Evolutionary conservation across 2,888 invertebrate genomes (phyloP), one percentile per base, ranked within the genome.

Genomic region (Reticulitermes lucifugus): DNA sequence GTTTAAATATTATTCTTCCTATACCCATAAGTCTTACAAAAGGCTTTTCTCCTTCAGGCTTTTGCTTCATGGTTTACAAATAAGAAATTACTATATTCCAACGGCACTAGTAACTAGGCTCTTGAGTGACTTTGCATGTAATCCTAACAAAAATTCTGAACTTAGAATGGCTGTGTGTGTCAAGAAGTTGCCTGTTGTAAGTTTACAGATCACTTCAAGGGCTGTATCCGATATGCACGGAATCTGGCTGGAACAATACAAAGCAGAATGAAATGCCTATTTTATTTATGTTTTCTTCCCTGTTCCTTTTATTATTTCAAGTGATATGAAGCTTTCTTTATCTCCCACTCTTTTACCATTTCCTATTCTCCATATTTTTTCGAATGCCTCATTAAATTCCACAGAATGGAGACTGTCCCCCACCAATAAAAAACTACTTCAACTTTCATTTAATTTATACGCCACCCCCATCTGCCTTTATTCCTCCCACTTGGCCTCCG

Each of bases 361-460:
- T 83, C 43, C 75, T 81, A 77, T 81, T 81, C 79, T 70, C 79
- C 77, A 29, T 79, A 79, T 71, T 79, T 70, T 79, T 46, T 79
- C 79, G 84, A 80, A 84, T 84, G 86, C 86, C 86, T 86, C 86
- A 86, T 86, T 86, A 86, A 86, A 84, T 86, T 80, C 84, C 83
- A 80, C 80, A 86, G 84, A 85, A 86, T 85, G 75, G 80, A 83
- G 75, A 80, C 85, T 35, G 43, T 59, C 83, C 85, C 83, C 80
- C 80, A 55, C 79, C 85, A 85, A 84, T 80, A 83, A 85, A 84
- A 83, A 85, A 85, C 85, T 84, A 84, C 86, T 86, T 85, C 80
- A 86, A 84, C 84, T 84, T 59, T 83, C 59, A 83, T 73, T 83
- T 83, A 75, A 79, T 70, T 79, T 79, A 83, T 83, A 81, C 65